Percentiles rank a stretch among this genome's conserved stretches.
phyloP scores from a whole-genome alignment of 1,140 invertebrate genomes.

The Belonocnema kinseyi region DNA sequence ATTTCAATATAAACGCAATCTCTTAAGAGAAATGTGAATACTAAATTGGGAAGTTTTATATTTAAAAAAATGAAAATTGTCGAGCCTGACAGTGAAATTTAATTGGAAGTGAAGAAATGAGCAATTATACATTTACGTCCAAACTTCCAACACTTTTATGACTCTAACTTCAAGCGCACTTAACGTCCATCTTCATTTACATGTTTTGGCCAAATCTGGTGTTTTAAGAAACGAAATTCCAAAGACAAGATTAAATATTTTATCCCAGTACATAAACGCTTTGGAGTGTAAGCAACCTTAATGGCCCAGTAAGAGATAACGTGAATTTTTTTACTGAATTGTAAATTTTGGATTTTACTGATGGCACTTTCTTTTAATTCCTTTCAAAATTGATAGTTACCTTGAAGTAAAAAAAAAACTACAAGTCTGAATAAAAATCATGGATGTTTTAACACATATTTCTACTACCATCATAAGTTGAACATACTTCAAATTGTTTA shows the following conservation, averaged over 20 bases:
- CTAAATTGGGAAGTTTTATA: neutral
- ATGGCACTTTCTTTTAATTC: neutral
- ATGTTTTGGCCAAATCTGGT: neutral
- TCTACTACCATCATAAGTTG: too few relatives aligned
- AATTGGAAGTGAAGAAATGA: neutral
- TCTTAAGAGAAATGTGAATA: too few relatives aligned
- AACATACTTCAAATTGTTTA: too few relatives aligned
- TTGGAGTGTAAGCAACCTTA: neutral
- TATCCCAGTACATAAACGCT: neutral
- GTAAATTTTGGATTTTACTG: neutral
- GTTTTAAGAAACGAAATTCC: slow-evolving; percentile 8
- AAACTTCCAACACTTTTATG: neutral
- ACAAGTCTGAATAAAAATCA: neutral
- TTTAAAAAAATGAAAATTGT: neutral
- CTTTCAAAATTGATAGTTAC: neutral
- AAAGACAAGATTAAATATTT: neutral
- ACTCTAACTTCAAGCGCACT: neutral
- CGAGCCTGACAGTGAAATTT: neutral
- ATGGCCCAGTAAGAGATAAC: neutral
- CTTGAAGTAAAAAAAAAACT: neutral
- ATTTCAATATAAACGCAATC: too few relatives aligned
- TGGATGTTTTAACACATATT: neutral
- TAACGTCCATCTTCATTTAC: neutral
- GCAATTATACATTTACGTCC: neutral
- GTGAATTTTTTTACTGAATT: neutral